Conservation (phyloP, 2,888 invertebrate genomes). For the Meiosimyza decipiens region DNA sequence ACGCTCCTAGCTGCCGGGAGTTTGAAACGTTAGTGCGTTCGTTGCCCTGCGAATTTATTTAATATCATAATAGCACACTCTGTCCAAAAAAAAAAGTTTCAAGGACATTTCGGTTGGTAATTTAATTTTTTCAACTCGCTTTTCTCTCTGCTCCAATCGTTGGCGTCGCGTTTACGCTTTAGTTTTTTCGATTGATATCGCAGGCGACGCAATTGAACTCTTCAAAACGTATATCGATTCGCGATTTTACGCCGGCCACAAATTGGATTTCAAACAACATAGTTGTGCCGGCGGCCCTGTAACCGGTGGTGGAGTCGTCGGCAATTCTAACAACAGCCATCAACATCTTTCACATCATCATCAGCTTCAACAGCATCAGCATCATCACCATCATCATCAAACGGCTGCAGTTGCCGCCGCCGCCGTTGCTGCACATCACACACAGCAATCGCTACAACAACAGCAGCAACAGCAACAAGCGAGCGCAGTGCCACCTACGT, state of each 20-base stretch:
- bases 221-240: constrained; percentile 67
- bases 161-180: neutral
- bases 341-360: constrained; percentile 36
- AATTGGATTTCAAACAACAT: constrained; percentile 88
- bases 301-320: constrained; percentile 67
- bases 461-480: constrained; percentile 44
- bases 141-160: neutral
- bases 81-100: too few species aligned
- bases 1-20: too few species aligned
- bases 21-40: too few species aligned
- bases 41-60: too few species aligned
- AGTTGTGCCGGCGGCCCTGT: constrained; percentile 76
- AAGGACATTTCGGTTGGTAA: too few species aligned
- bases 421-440: constrained; percentile 40
- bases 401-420: constrained; percentile 34
- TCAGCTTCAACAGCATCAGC: constrained; percentile 35
- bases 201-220: constrained; percentile 65
- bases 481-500: constrained; percentile 25
- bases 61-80: too few species aligned
- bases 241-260: constrained; percentile 73
- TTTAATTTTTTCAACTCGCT: too few species aligned
- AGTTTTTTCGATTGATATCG: constrained; percentile 57
- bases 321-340: constrained; percentile 50
- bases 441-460: constrained; percentile 44
- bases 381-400: constrained; percentile 37